phyloP scores from a whole-genome alignment of 2,113 vertebrate species.

The Bungarus multicinctus region DNA sequence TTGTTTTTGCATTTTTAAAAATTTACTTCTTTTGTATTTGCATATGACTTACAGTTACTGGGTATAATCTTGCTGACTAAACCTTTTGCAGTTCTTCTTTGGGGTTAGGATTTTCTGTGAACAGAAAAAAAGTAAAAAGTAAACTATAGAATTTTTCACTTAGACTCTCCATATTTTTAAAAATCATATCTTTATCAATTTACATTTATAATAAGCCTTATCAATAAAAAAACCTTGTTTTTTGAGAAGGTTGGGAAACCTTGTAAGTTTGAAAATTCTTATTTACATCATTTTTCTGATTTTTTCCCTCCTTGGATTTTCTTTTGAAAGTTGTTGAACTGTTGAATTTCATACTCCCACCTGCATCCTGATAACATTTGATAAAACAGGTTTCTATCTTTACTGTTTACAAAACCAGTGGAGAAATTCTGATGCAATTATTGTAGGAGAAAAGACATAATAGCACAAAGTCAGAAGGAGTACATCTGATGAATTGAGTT shows the following conservation, averaged over 20 bases:
- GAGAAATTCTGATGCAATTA: background rate
- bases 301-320: background rate
- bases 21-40: background rate
- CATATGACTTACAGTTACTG: constrained; percentile 31
- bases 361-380: background rate
- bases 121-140: background rate
- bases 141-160: background rate
- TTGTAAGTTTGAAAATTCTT: background rate
- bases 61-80: constrained; percentile 13
- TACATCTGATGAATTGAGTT: background rate
- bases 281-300: background rate
- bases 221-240: background rate
- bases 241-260: background rate
- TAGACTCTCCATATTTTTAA: background rate
- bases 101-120: background rate
- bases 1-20: background rate
- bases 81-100: background rate
- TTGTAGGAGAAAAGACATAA: background rate
- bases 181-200: background rate
- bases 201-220: background rate
- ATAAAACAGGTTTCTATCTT: background rate
- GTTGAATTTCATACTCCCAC: background rate
- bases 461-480: background rate
- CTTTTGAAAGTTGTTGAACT: background rate
- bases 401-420: background rate